Conservation (phyloP, 2,797 vertebrate genomes). For the Nasua narica region DNA sequence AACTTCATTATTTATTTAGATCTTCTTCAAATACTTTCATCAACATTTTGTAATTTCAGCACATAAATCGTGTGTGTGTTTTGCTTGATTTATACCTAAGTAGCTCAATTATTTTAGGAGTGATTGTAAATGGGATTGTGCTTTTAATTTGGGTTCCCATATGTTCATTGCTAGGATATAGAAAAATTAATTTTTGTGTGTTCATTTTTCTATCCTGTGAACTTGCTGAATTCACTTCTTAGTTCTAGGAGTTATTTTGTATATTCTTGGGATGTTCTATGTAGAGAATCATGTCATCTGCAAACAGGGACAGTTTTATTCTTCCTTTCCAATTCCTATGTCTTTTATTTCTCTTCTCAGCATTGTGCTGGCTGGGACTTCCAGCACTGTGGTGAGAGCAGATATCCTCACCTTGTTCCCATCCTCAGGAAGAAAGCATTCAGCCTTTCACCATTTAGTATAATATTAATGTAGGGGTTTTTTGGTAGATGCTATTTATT, state of each 20-base stretch:
- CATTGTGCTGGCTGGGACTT: background rate
- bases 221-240: background rate
- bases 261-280: background rate
- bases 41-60: background rate
- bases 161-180: background rate
- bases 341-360: background rate
- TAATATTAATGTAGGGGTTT: background rate
- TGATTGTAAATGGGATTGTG: background rate
- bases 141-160: background rate
- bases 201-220: background rate
- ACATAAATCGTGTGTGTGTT: background rate
- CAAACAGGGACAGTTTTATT: background rate
- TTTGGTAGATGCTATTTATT: background rate
- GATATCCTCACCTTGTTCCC: background rate
- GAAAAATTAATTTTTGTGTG: background rate
- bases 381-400: background rate
- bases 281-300: background rate
- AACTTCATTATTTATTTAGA: background rate
- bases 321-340: background rate
- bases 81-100: constrained; percentile 3
- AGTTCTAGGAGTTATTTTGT: background rate
- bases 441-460: background rate
- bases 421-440: background rate
- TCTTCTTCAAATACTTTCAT: background rate
- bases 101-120: background rate